Evolutionary conservation across 2,113 vertebrate species (phyloP), one percentile per base, ranked within the genome.

Genomic region (Recurvirostra avosetta): DNA sequence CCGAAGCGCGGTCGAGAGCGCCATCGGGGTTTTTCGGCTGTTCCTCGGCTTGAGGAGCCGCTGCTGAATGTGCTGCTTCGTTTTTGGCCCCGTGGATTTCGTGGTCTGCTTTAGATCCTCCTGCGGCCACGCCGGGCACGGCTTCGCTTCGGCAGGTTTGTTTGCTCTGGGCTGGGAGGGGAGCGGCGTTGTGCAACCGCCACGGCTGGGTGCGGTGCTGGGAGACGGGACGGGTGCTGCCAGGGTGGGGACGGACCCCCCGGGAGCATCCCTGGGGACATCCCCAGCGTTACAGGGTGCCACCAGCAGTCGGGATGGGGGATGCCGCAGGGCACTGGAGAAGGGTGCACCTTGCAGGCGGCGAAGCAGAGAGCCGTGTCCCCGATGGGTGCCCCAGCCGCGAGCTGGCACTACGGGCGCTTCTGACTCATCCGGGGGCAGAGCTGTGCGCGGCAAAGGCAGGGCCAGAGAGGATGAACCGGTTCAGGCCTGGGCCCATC

Each of bases 351-450:
- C 88, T 50, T 27, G 53, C 56, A 34, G 58, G 72, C 6, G 3
- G 36, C 7, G 2, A 17, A 38, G 4, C 15, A 5, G 11, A 8
- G 27, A 8, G 27, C 70, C 22, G 0, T 5, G 85, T 65, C 90
- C 90, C 92, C 47, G 1, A 2, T 2, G 47, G 72, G 94, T 88
- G 95, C 81, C 89, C 83, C 93, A 94, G 78, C 74, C 25, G 70
- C 0, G 43, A 41, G 86, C 91, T 96, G 96, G 94, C 94, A 90
- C 82, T 8, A 0, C 2, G 82, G 95, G 66, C 3, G 1, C 81
- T 56, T 62, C 71, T 97, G 96, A 95, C 86, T 96, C 93, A 95
- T 76, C 10, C 7, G 41, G 83, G 75, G 95, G 96, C 94, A 94
- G 95, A 88, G 90, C 94, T n/a, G 9, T 49, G 88, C 12, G 9